Evolutionary conservation across 2,888 invertebrate genomes (phyloP), one percentile per base, ranked within the genome.

Genomic region (Leptothorax acervorum): DNA sequence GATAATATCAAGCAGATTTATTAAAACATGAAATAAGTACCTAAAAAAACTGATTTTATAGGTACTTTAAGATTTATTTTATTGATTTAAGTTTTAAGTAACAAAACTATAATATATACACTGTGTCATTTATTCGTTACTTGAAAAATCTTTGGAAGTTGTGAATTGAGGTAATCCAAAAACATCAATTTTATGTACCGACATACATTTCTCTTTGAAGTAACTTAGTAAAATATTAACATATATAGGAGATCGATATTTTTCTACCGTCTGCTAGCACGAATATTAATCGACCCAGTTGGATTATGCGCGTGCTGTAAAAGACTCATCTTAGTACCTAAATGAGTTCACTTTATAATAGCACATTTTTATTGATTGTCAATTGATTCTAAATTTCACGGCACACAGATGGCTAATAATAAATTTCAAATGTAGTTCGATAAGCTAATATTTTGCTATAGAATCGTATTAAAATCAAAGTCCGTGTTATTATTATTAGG

Each of bases 231-330:
- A 60, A 81, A 62, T 48, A 48, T 73, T 81, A 73, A 81, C n/a
- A 48, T 23, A 23, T 23, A 23, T 35, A 48, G 53, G 8, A 71
- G n/a, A 71, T 81, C 79, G 39, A 81, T 81, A 81, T 62, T 71
- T 81, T 81, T 81, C 71, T 48, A 18, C 39, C 35, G 39, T 48
- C 39, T 28, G 23, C 31, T n/a, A 60, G 73, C 73, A 51, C 71
- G 48, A 71, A 81, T 81, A 81, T 81, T 79, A 79, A 79, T 79
- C 73, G 39, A 48, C 48, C 60, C 60, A 51, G 31, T 60, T 81
- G 42, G 28, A 42, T 60, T 62, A 60, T 11, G 18, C n/a, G 12
- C 42, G 12, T 12, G 9, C 39, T 28, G 45, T 57, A 28, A 3
- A 35, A 62, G 70, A 45, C 12, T 15, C 5, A 60, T 53, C 42